phyloP scores from a whole-genome alignment of 2,888 invertebrate genomes.

The Drosophila algonquin region DNA sequence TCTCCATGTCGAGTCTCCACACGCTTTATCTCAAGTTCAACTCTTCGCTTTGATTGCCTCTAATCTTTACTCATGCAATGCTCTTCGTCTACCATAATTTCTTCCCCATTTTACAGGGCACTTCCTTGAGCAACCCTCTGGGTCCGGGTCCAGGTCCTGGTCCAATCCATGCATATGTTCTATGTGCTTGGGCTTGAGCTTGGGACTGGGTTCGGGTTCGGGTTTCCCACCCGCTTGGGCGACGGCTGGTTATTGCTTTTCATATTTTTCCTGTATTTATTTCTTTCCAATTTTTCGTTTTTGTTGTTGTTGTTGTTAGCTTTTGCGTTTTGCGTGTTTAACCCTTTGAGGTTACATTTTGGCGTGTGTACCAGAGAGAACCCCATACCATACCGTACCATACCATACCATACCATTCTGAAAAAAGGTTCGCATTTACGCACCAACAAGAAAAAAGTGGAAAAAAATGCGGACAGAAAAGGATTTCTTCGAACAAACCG shows the following conservation, averaged over 20 bases:
- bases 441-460: slow-evolving; percentile 26
- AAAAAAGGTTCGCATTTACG: slow-evolving; percentile 75
- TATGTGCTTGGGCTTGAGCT: neutral
- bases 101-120: slow-evolving; percentile 9
- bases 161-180: slow-evolving; percentile 20
- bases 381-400: slow-evolving; percentile 41
- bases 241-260: slow-evolving; percentile 71
- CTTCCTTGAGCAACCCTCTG: neutral
- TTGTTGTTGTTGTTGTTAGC: slow-evolving; percentile 67
- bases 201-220: neutral
- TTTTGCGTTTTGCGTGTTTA: slow-evolving; percentile 80
- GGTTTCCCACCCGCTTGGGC: slow-evolving; percentile 19
- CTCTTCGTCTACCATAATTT: neutral
- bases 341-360: slow-evolving; percentile 81
- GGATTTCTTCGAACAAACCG: slow-evolving; percentile 68
- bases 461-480: slow-evolving; percentile 70
- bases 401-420: slow-evolving; percentile 19
- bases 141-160: neutral
- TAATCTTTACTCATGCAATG: neutral
- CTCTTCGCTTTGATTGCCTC: neutral
- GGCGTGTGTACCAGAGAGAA: slow-evolving; percentile 70
- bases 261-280: slow-evolving; percentile 65
- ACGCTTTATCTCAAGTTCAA: neutral
- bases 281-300: slow-evolving; percentile 29
- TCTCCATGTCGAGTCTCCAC: neutral